Conservation (phyloP, 2,113 vertebrate genomes). For the Fregetta grallaria region DNA sequence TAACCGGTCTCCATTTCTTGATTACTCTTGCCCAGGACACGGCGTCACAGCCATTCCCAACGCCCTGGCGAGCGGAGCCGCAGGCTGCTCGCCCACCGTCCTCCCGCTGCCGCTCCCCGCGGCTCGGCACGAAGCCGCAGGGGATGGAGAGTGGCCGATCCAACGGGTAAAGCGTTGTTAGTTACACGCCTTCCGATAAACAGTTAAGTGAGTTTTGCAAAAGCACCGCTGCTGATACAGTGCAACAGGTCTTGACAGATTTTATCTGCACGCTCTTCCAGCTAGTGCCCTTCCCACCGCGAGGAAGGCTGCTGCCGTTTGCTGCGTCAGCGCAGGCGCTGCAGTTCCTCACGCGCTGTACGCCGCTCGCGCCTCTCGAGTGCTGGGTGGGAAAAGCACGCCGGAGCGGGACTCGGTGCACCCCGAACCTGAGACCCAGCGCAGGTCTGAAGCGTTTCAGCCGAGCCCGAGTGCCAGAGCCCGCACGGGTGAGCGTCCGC, state of each 20-base stretch:
- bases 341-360: background rate
- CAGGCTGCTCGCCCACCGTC: background rate
- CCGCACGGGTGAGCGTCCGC: accelerated
- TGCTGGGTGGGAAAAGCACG: background rate
- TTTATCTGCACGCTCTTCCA: background rate
- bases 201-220: too few species aligned
- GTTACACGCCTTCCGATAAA: too few species aligned
- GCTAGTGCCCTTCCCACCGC: accelerated
- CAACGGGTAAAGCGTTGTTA: too few species aligned
- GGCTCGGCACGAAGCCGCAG: background rate
- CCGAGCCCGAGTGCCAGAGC: background rate
- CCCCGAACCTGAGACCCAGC: background rate
- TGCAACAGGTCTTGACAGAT: background rate
- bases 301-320: background rate
- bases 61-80: background rate
- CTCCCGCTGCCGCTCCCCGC: background rate
- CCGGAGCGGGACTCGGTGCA: background rate
- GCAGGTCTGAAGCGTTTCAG: background rate
- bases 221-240: background rate
- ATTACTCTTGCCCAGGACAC: background rate
- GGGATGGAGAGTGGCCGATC: background rate
- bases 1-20: background rate
- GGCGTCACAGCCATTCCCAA: background rate
- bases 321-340: background rate
- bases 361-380: background rate